Percentiles rank a stretch among this genome's conserved stretches.
Conservation (phyloP, 2,113 vertebrate genomes). For the Morone chrysops region DNA sequence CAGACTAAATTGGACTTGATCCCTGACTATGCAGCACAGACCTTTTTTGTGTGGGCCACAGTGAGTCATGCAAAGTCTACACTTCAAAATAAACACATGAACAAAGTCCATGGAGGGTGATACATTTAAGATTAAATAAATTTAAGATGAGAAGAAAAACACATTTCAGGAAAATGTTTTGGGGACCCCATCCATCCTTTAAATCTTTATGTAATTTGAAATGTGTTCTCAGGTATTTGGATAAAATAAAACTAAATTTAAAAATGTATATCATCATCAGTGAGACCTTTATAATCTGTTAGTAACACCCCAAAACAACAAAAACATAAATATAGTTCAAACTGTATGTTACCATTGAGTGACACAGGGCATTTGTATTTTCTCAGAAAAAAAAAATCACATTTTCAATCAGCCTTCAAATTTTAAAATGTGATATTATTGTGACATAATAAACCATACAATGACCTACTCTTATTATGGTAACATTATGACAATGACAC, state of each 20-base stretch:
- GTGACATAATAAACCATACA: background rate
- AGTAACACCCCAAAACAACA: background rate
- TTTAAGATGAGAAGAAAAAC: conserved; percentile 22
- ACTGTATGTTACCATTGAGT: background rate
- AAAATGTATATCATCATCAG: conserved; percentile 19
- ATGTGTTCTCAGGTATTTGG: conserved; percentile 32
- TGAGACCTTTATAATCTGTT: conserved; percentile 9
- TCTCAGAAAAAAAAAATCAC: background rate
- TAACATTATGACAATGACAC: background rate
- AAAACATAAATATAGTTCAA: background rate
- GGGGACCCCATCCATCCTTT: background rate
- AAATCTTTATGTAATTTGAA: conserved; percentile 22
- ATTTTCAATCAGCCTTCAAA: background rate
- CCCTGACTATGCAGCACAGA: background rate
- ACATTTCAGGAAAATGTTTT: conserved; percentile 28
- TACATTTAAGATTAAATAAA: conserved; percentile 32
- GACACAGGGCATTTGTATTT: background rate
- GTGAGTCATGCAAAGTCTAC: conserved; percentile 16
- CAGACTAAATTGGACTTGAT: background rate
- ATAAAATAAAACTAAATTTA: conserved; percentile 6
- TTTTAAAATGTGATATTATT: background rate
- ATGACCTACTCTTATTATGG: background rate
- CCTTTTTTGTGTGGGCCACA: background rate
- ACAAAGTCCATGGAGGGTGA: conserved; percentile 18
- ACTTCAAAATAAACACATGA: conserved; percentile 22